A percentile compares a stretch with the other conserved stretches of the same genome.
Conservation (phyloP, 2,797 vertebrate genomes). For the Eleutherodactylus coqui region DNA sequence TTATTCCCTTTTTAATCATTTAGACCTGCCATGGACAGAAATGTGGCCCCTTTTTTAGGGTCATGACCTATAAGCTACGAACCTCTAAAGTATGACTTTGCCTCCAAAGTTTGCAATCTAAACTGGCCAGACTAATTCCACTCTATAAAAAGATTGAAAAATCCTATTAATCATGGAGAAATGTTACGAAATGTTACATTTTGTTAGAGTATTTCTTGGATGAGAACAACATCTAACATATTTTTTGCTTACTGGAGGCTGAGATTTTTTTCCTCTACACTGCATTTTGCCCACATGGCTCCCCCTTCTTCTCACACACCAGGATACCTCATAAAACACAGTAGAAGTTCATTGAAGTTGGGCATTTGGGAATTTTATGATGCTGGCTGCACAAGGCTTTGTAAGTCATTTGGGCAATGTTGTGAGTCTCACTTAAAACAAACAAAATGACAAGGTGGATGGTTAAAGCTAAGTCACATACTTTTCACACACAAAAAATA, state of each 20-base stretch:
- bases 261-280: slow-evolving; percentile 8
- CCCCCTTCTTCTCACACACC: slow-evolving; percentile 32
- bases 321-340: slow-evolving; percentile 56
- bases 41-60: neutral
- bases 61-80: neutral
- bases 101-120: neutral
- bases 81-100: neutral
- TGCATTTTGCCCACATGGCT: slow-evolving; percentile 5
- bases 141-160: neutral
- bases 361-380: slow-evolving; percentile 61
- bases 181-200: neutral
- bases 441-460: slow-evolving; percentile 45
- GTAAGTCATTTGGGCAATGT: slow-evolving; percentile 59
- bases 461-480: slow-evolving; percentile 46
- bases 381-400: slow-evolving; percentile 51
- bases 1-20: neutral
- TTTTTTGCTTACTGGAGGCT: neutral
- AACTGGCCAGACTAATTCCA: neutral
- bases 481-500: slow-evolving; percentile 40
- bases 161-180: neutral
- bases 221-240: neutral
- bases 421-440: slow-evolving; percentile 49
- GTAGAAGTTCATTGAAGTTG: slow-evolving; percentile 57
- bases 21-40: neutral
- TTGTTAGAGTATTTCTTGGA: neutral